phyloP scores from a whole-genome alignment of 1,140 invertebrate species.

The Aphis craccivora region DNA sequence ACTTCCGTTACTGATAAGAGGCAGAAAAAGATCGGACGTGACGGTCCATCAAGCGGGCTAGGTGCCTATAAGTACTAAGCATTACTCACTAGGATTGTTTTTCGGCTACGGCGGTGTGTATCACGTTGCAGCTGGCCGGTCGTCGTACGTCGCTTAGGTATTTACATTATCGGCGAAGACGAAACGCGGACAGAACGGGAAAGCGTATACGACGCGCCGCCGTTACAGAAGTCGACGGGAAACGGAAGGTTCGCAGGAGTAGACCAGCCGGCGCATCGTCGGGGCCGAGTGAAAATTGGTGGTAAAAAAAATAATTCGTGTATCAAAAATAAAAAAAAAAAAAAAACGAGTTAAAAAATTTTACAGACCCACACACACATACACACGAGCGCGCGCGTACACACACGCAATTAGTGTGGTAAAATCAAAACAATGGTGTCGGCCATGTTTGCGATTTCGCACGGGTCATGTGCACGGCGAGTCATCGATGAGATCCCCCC shows the following conservation, averaged over 20 bases:
- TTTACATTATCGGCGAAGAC: background rate
- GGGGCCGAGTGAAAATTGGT: background rate
- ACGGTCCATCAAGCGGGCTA: background rate
- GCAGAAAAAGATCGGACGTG: background rate
- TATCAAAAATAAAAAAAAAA: background rate
- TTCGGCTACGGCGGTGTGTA: background rate
- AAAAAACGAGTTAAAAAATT: background rate
- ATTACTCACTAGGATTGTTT: background rate
- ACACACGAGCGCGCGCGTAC: background rate
- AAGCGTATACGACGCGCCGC: background rate
- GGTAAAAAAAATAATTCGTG: background rate
- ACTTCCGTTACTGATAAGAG: background rate
- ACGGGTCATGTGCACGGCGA: constrained; percentile 54
- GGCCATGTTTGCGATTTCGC: constrained; percentile 54
- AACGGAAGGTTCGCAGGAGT: background rate
- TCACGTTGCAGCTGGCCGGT: background rate
- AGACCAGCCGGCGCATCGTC: background rate
- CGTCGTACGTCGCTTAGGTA: background rate
- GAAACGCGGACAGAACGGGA: background rate
- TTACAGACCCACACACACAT: background rate
- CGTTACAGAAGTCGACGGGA: background rate
- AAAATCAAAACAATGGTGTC: constrained; percentile 56
- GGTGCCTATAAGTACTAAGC: background rate
- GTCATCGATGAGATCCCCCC: constrained; percentile 50
- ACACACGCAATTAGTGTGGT: background rate